Evolutionary conservation across 2,797 vertebrate species (phyloP).

Genomic region (Masticophis lateralis): DNA sequence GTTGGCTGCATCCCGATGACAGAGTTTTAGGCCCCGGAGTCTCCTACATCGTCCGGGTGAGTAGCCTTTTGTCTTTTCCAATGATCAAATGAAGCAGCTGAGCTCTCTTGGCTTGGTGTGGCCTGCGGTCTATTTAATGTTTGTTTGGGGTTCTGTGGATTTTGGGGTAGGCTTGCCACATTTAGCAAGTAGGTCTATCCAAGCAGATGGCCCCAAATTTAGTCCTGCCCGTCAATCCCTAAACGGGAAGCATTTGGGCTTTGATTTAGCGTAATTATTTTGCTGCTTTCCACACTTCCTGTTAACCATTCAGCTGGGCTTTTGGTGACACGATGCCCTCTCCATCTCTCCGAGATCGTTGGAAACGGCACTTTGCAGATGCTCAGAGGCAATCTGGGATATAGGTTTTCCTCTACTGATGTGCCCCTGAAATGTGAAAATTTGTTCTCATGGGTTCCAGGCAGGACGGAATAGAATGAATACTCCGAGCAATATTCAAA

Average conservation of each 20-base stretch:
- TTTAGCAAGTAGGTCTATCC: neutral
- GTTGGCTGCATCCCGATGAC: slow-evolving; percentile 91
- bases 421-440: rapidly evolving
- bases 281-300: neutral
- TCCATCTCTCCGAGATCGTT: too few relatives aligned
- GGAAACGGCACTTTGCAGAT: neutral
- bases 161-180: neutral
- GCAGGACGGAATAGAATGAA: neutral
- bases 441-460: rapidly evolving
- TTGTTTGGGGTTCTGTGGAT: neutral
- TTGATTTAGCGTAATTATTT: neutral
- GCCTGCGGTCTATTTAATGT: too few relatives aligned
- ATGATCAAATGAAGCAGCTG: too few relatives aligned
- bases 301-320: neutral
- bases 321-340: neutral
- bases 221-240: neutral
- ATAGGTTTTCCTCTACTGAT: rapidly evolving
- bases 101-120: neutral
- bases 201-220: too few relatives aligned
- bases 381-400: neutral
- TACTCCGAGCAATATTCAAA: rapidly evolving
- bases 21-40: slow-evolving; percentile 85
- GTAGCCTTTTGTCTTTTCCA: neutral
- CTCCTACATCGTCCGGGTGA: slow-evolving; percentile 89
- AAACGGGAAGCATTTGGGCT: neutral